Conservation (phyloP, 1,140 invertebrate species). For the Drosophila saltans region DNA sequence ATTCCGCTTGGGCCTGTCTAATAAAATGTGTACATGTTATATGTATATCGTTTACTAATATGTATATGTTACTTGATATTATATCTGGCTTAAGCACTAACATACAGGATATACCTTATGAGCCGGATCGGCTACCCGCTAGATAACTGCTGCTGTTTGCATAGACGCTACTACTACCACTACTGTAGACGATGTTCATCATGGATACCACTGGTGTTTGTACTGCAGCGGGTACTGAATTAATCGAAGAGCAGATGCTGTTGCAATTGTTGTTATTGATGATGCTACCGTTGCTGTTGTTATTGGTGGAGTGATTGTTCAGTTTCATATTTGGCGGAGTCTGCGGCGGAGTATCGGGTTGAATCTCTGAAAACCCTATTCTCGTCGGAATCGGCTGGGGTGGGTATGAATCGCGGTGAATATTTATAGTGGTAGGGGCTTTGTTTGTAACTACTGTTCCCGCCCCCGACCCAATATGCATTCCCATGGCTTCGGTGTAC, state of each 20-base stretch:
- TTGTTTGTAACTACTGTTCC: slow-evolving; percentile 53
- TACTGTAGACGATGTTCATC: slow-evolving; percentile 84
- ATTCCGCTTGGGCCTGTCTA: slow-evolving; percentile 56
- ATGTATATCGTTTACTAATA: slow-evolving; percentile 27
- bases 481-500: slow-evolving; percentile 77
- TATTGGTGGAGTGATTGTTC: slow-evolving; percentile 69
- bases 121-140: slow-evolving; percentile 82
- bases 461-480: slow-evolving; percentile 50
- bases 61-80: slow-evolving; percentile 32
- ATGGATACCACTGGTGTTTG: slow-evolving; percentile 84
- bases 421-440: slow-evolving; percentile 75
- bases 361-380: slow-evolving; percentile 92
- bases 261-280: slow-evolving; percentile 34
- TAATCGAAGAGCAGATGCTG: slow-evolving; percentile 59
- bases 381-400: slow-evolving; percentile 45
- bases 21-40: slow-evolving; percentile 2
- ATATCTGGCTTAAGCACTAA: slow-evolving; percentile 29
- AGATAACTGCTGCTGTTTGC: slow-evolving; percentile 83
- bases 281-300: slow-evolving; percentile 23
- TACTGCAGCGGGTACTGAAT: slow-evolving; percentile 84
- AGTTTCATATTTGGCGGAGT: slow-evolving; percentile 96
- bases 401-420: slow-evolving; percentile 51
- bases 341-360: slow-evolving; percentile 94
- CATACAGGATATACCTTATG: slow-evolving; percentile 34
- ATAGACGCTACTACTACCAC: slow-evolving; percentile 53